Conservation (phyloP, 1,140 invertebrate species). For the Zophobas morio region DNA sequence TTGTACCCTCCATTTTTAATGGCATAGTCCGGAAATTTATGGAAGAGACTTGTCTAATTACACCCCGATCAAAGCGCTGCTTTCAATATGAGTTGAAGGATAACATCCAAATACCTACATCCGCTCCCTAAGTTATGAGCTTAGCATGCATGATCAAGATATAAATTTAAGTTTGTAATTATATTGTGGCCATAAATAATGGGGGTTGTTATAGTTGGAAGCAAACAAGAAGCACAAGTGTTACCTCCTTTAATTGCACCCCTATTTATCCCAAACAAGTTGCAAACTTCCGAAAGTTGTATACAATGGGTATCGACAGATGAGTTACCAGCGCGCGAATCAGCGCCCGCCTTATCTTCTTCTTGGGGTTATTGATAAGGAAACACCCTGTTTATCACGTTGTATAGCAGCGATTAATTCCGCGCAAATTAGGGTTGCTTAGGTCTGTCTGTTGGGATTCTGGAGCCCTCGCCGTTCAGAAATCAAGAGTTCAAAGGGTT, state of each 20-base stretch:
- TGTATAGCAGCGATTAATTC: constrained; percentile 17
- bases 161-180: constrained; percentile 61
- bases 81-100: constrained; percentile 6
- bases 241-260: constrained; percentile 60
- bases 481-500: constrained; percentile 11
- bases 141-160: constrained; percentile 57
- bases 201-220: constrained; percentile 55
- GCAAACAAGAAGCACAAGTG: constrained; percentile 57
- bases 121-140: constrained; percentile 22
- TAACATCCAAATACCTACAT: constrained; percentile 14
- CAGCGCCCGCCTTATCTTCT: constrained; percentile 27
- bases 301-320: constrained; percentile 47
- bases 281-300: constrained; percentile 44
- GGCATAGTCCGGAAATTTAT: constrained; percentile 4
- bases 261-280: constrained; percentile 55
- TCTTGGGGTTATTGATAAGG: constrained; percentile 31
- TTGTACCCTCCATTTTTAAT: not conserved
- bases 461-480: not conserved
- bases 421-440: constrained; percentile 21
- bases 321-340: constrained; percentile 5
- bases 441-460: not conserved
- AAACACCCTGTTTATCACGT: constrained; percentile 35
- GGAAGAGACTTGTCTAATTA: constrained; percentile 5
- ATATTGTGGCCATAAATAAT: constrained; percentile 61
- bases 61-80: not conserved